These are phyloP conservation scores for Alces alces DNA, from an alignment of 2,113 vertebrate genomes.

Conservation along the genomic window DNA sequence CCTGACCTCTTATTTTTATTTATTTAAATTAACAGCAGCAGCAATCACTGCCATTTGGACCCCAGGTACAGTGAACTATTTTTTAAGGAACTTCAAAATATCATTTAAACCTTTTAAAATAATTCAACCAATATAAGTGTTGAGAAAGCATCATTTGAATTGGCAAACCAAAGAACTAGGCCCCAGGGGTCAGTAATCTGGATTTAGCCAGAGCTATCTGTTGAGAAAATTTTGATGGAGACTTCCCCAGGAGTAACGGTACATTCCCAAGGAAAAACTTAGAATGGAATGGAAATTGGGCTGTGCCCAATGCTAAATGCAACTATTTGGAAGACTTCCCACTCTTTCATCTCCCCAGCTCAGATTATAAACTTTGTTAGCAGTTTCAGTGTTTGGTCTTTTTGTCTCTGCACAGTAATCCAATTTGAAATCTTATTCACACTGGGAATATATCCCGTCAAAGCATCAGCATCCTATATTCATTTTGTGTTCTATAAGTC, in stretches of 20 bases:
- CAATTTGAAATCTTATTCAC: neutral
- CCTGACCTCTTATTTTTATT: constrained; percentile 54
- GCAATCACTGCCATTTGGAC: constrained; percentile 17
- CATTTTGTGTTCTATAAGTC: constrained; percentile 40
- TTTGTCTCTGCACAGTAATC: neutral
- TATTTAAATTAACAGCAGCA: constrained; percentile 47
- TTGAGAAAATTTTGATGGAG: neutral
- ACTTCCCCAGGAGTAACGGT: neutral
- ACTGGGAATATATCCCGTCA: neutral
- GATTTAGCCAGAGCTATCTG: neutral
- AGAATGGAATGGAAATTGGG: neutral
- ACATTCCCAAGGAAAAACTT: neutral
- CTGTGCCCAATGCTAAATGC: neutral
- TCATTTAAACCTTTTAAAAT: constrained; percentile 51
- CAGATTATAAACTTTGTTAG: neutral
- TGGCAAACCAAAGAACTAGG: neutral
- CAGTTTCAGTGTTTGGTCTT: neutral
- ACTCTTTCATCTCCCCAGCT: neutral
- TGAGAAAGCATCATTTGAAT: neutral
- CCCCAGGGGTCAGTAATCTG: neutral
- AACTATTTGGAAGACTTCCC: neutral
- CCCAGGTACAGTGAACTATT: constrained; percentile 8
- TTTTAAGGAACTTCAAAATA: constrained; percentile 37
- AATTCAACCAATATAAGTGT: neutral
- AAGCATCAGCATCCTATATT: neutral